A percentile compares a stretch with the other conserved stretches of the same genome.
These are phyloP conservation scores for Stenotaenia linearis DNA, from an alignment of 2,888 invertebrate species.

Conservation along the genomic window DNA sequence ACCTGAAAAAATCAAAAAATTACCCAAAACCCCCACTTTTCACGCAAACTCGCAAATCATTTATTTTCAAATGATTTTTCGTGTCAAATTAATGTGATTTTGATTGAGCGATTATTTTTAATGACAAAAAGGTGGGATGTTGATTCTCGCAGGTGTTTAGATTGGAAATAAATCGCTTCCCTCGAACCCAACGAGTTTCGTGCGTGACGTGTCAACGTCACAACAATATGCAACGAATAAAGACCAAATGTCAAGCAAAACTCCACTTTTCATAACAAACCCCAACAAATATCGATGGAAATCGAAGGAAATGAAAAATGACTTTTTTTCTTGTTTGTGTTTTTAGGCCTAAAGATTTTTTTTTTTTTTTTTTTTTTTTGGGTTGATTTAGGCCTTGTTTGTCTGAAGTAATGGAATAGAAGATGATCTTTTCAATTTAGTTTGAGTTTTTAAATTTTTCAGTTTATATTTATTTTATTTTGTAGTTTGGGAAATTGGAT, in stretches of 20 bases:
- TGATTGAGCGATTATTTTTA: background rate
- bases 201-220: background rate
- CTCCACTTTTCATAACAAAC: too few relatives aligned
- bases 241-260: background rate
- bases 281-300: too few relatives aligned
- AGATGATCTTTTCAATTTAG: background rate
- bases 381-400: too few relatives aligned
- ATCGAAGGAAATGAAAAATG: background rate
- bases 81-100: background rate
- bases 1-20: too few relatives aligned
- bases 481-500: background rate
- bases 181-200: background rate
- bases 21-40: too few relatives aligned
- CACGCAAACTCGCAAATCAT: background rate
- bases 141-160: slow-evolving; percentile 3
- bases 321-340: background rate
- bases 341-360: background rate
- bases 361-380: background rate
- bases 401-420: background rate
- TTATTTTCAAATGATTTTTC: background rate
- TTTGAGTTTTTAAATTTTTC: background rate
- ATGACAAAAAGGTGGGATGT: background rate
- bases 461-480: background rate
- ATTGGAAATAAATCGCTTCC: background rate
- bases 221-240: background rate